phyloP scores from a whole-genome alignment of 2,113 vertebrate genomes.

The Phylloscopus whistleri region DNA sequence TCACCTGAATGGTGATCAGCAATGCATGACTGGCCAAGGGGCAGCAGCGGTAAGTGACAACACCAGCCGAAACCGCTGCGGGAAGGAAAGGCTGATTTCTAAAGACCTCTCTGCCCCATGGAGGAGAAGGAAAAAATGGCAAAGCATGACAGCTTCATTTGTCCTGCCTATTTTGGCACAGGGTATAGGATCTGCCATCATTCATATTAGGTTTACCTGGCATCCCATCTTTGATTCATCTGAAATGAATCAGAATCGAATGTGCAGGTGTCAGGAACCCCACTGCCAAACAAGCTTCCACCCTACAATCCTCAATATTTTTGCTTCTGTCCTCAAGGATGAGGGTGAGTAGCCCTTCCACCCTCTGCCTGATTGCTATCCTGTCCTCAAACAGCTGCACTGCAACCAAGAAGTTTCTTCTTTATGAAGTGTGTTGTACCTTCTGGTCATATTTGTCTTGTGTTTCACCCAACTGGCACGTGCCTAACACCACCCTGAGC shows the following conservation, averaged over 20 bases:
- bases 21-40: conserved; percentile 59
- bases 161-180: not conserved
- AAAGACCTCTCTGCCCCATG: not conserved
- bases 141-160: not conserved
- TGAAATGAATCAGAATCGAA: not conserved
- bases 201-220: not conserved
- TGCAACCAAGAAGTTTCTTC: not conserved
- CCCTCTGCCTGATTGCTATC: not conserved
- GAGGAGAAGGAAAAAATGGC: not conserved
- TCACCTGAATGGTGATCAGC: conserved; percentile 62
- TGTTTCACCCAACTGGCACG: not conserved
- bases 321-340: not conserved
- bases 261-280: not conserved
- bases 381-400: not conserved
- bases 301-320: not conserved
- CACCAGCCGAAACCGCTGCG: not conserved
- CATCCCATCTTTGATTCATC: not conserved
- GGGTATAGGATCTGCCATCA: not conserved
- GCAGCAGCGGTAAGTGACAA: conserved; percentile 45
- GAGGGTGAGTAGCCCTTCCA: not conserved
- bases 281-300: not conserved
- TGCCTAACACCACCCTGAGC: not conserved
- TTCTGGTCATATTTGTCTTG: not conserved
- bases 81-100: not conserved
- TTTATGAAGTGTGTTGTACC: not conserved